Base-by-base conservation (phyloP, 2,888 invertebrate genomes). In the Prionchulus punctatus region DNA sequence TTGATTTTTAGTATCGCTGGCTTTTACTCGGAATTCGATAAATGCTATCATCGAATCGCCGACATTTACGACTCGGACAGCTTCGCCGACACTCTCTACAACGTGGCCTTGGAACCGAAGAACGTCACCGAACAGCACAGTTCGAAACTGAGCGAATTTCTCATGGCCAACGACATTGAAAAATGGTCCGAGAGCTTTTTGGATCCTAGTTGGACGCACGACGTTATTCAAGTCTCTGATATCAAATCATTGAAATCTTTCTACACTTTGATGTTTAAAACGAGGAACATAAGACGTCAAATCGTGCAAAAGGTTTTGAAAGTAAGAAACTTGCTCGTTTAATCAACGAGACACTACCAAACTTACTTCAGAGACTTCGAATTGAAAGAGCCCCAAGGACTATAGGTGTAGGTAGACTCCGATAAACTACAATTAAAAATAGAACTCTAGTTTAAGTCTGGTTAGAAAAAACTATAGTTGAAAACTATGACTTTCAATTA, bases 141-240 rank as follows among this genome's bases (percentile, higher is more conserved):
- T 2, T 3, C 3, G 27, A 43, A 47, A n/a, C 58, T 66, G 45
- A 59, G 66, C 58, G 65, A 69, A 58, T 69, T 69, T 60, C 63
- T 70, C 26, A 62, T 67, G 62, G 65, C 64, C 23, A 67, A 69
- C 56, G 69, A 69, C 58, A 68, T 68, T 50, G 66, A 65, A 36
- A 64, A 66, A 53, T 66, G 66, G 66, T 64, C 64, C 42, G 57
- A 60, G 12, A 62, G 63, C n/a, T 66, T 66, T 56, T 58, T 69
- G 55, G 69, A 69, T 57, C 69, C 69, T 1, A 60, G 63, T 47
- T 69, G 69, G 69, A 67, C 67, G 12, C 68, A 69, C 57, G 62
- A 65, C 27, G 69, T 69, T 47, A 66, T 69, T 50, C 58, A 64
- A 55, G 18, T n/a, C 2, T 12, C 50, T 2, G 2, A 64, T 60